A percentile compares a stretch with the other conserved stretches of the same genome.
Evolutionary conservation across 2,888 invertebrate species (phyloP).

Genomic region (Campoplex nolae): DNA sequence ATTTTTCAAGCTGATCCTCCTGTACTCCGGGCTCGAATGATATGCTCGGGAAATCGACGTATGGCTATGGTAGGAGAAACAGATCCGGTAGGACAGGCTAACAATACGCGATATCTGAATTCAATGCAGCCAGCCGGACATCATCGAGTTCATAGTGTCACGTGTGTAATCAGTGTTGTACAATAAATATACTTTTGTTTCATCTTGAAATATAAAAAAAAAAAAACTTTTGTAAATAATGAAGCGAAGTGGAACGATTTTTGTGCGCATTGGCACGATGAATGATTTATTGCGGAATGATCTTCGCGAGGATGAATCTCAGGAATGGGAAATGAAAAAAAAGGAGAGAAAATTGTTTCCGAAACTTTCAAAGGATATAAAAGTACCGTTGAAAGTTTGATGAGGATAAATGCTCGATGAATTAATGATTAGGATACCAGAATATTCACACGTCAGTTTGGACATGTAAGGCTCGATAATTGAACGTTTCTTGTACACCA

Average conservation of each 20-base stretch:
- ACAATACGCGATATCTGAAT: slow-evolving; percentile 62
- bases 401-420: background rate
- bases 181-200: slow-evolving; percentile 22
- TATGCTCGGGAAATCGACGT: slow-evolving; percentile 56
- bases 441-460: slow-evolving; percentile 24
- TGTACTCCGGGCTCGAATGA: slow-evolving; percentile 49
- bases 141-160: slow-evolving; percentile 42
- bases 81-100: slow-evolving; percentile 50
- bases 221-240: background rate
- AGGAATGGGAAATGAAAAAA: background rate
- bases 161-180: slow-evolving; percentile 50
- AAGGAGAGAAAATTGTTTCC: background rate
- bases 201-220: background rate
- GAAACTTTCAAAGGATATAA: background rate
- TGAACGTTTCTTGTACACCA: slow-evolving; percentile 24
- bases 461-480: slow-evolving; percentile 36
- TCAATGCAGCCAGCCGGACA: slow-evolving; percentile 44
- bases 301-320: background rate
- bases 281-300: background rate
- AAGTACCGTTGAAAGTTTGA: background rate
- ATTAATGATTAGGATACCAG: background rate
- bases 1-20: slow-evolving; percentile 62
- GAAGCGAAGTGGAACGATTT: background rate
- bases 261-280: too few species aligned
- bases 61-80: slow-evolving; percentile 16